Evolutionary conservation across 2,113 vertebrate genomes (phyloP), one percentile per base, ranked within the genome.

Genomic region (Colinus virginianus): DNA sequence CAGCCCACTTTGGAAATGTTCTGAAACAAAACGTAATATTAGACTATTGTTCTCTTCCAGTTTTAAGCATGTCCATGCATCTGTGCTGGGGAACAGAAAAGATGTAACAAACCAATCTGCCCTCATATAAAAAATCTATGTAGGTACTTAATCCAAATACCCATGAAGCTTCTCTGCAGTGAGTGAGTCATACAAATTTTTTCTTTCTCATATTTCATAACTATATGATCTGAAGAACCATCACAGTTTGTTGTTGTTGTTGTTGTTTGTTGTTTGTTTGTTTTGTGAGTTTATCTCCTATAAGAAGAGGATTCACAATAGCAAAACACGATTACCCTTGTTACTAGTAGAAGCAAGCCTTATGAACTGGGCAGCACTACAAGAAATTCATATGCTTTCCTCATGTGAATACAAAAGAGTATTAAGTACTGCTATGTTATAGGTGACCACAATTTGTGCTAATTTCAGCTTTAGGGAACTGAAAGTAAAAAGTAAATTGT

Each of bases 11-110:
- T 43, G 32, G 61, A 86, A 94, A 84, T 69, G 34, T 87, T 93
- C 78, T 79, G 53, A 90, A 92, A 72, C 32, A 18, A 85, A 87
- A 84, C 78, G 21, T 71, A 87, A 15, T 95, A 89, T 84, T 74
- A 94, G 71, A 82, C 34, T 25, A 72, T 92, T 90, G 36, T 76
- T 90, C 19, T 3, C 38, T 92, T 85, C 68, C 48, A 77, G 34
- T 84, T 94, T 75, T 74, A 68, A 70, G 71, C 90, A 69, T 32
- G 34, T 77, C 85, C 82, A 53, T 90, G 42, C 36, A 21, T 45
- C 43, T 55, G 77, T 4, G 1, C 46, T 89, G 59, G 92, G 87
- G 21, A 89, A 58, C n/a, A 72, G 80, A 93, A 56, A 45, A 76
- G 40, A 90, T 72, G n/a, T 53, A 87, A 58, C 11, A 71, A 26